Evolutionary conservation across 2,797 vertebrate species (phyloP), one percentile per base, ranked within the genome.

Genomic region (Iguana delicatissima): DNA sequence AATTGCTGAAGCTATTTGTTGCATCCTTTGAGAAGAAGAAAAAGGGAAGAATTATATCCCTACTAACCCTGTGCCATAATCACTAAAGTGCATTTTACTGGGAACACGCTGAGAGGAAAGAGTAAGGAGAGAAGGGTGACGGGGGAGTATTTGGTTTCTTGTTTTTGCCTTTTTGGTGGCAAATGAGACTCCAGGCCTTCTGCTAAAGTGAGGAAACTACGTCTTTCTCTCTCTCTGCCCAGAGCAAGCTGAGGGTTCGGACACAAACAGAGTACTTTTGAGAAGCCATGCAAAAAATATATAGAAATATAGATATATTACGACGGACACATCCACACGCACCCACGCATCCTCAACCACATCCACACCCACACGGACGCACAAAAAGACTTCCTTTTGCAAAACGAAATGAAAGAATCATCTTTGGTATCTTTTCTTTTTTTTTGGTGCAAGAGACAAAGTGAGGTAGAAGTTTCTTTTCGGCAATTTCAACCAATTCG

Each of bases 401-500:
- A 69, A 87, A 88, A 87, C 52, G 12, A 59, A 85, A 85, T 74
- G 38, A 26, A 38, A 83, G 62, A 89, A 89, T 80, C 64, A 88
- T 92, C 89, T 92, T 92, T 92, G 91, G 91, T 90, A 92, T 90
- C 89, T 67, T 87, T 69, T 26, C 42, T 80, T n/a, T 59, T 89
- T 13, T 79, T 73, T 89, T 59, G 89, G 89, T 92, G 91, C 91
- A 90, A 92, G 91, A 90, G 91, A 92, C 81, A 85, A 90, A 90
- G 89, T 90, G 91, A 92, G 91, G 91, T 92, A 92, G 91, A 90
- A 76, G 80, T 69, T 85, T 80, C 46, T 62, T 89, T 80, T 38
- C 77, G 50, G 90, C 74, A 8, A 87, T 92, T 90, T 74, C 35
- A 22, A 87, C 85, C 80, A 26, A 72, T 91, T 83, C 72, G 4